Conservation (phyloP, 1,140 invertebrate genomes). For the Zophobas atratus region DNA sequence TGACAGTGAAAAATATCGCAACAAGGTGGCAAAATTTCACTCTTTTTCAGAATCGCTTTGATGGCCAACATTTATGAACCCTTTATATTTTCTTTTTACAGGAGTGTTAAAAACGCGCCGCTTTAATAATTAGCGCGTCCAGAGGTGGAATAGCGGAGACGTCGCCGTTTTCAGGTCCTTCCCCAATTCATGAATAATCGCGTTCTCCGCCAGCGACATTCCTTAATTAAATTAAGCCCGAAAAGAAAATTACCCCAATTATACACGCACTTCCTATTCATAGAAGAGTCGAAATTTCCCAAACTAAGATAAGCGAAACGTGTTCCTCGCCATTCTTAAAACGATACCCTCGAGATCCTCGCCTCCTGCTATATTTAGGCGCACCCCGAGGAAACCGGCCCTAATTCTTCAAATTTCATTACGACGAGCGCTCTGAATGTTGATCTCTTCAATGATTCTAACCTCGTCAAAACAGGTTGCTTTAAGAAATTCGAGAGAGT, state of each 20-base stretch:
- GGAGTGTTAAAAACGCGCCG: no score
- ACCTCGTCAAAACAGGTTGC: slow-evolving; percentile 13
- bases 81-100: no score
- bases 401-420: slow-evolving; percentile 11
- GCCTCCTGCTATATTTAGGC: background rate
- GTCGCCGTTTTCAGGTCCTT: no score
- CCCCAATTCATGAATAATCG: no score
- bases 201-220: no score
- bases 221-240: background rate
- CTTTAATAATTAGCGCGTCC: no score
- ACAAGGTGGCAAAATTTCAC: no score
- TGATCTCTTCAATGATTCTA: background rate
- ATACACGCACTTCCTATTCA: slow-evolving; percentile 1
- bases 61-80: no score
- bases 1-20: no score
- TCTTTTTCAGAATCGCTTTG: no score
- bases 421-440: background rate
- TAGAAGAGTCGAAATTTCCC: background rate
- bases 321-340: background rate
- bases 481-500: background rate
- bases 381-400: background rate
- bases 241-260: background rate
- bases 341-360: slow-evolving; percentile 5
- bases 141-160: no score
- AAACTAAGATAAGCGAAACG: background rate